A percentile compares a stretch with the other conserved stretches of the same genome.
phyloP scores from a whole-genome alignment of 1,140 invertebrate genomes.

The Eupeodes corollae region DNA sequence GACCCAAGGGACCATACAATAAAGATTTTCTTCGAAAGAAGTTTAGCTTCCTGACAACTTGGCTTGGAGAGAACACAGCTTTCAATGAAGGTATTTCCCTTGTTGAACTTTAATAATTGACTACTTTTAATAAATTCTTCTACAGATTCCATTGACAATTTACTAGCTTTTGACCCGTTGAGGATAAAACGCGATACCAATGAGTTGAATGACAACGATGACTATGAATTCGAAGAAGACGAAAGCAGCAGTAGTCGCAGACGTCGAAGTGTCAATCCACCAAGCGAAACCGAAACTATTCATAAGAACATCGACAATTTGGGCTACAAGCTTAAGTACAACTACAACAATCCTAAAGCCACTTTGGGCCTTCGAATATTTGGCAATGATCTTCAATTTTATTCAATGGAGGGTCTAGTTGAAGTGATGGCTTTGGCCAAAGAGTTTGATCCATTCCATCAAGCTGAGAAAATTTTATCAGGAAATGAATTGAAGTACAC shows the following conservation, averaged over 20 bases:
- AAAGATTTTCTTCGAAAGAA: conserved; percentile 49
- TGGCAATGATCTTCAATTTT: conserved; percentile 66
- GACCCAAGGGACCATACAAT: conserved; percentile 56
- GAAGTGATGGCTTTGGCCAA: conserved; percentile 50
- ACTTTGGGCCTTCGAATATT: conserved; percentile 54
- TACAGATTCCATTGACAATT: conserved; percentile 20
- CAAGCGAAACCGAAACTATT: conserved; percentile 6
- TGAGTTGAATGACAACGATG: neutral
- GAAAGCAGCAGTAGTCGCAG: conserved; percentile 9
- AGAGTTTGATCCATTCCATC: conserved; percentile 53
- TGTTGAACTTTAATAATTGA: neutral
- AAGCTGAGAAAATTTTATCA: conserved; percentile 58
- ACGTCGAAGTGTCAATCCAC: conserved; percentile 10
- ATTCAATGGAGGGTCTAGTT: conserved; percentile 50
- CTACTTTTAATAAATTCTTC: neutral
- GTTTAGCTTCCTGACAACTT: conserved; percentile 39
- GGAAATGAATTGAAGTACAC: conserved; percentile 69
- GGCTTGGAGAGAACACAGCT: conserved; percentile 23
- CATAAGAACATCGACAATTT: conserved; percentile 22
- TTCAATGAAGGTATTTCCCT: conserved; percentile 16
- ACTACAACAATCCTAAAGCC: conserved; percentile 44
- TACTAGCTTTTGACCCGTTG: conserved; percentile 24
- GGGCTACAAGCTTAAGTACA: conserved; percentile 33
- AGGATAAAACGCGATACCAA: conserved; percentile 19
- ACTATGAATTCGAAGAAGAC: conserved; percentile 1